Base-by-base conservation (phyloP, 2,888 invertebrate genomes). In the Sinodicranocentrus sp. region DNA sequence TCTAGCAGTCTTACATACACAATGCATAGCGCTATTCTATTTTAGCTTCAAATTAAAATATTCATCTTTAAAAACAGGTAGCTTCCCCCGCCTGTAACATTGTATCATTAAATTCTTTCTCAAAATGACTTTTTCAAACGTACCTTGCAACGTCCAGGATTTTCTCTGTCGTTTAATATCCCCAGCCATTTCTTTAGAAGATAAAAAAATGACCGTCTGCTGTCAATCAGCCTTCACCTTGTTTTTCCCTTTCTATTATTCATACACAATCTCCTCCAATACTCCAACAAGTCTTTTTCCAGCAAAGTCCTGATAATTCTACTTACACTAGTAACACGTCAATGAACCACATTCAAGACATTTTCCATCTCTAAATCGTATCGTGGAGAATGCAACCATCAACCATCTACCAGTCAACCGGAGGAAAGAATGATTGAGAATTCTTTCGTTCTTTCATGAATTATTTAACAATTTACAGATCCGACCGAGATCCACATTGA, bases 61-160 rank as follows among this genome's bases (percentile, higher is more conserved):
- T n/a, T n/a, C n/a, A n/a, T n/a, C n/a, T n/a, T n/a, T n/a, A n/a
- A n/a, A n/a, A n/a, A n/a, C n/a, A n/a, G n/a, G n/a, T n/a, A n/a
- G n/a, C n/a, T n/a, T n/a, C n/a, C n/a, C n/a, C n/a, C n/a, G n/a
- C n/a, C n/a, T n/a, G n/a, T n/a, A n/a, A n/a, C n/a, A 39, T 39
- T 39, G 39, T 39, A 8, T 39, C 39, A 39, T 39, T 5, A 39
- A 8, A 39, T 39, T n/a, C n/a, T n/a, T n/a, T n/a, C n/a, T n/a
- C n/a, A 13, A 39, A 8, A 39, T 8, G 39, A 39, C 5, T 5
- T 39, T 13, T 39, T 39, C 39, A 13, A 39, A 91, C 13, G 17
- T 93, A 94, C 95, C 94, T 91, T 94, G 94, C 89, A 95, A 91
- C 90, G 94, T 94, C 95, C 95, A 95, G 89, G 94, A 94, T 91